These are phyloP conservation scores for Protomyctophum bolini DNA, from an alignment of 2,113 vertebrate species.

Conservation along the genomic window DNA sequence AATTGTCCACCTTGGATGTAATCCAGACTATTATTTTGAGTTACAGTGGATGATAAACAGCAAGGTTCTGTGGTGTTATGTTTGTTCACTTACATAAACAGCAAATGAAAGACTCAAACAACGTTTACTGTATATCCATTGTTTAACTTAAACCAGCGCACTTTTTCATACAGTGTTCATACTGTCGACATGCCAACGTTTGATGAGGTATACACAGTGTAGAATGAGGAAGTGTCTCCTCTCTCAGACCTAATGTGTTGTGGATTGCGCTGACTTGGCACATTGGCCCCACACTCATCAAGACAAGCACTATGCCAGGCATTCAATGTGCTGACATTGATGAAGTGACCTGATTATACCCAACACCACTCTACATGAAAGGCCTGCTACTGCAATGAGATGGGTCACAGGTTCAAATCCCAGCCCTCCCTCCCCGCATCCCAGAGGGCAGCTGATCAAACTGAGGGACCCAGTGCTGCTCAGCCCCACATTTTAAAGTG, in stretches of 20 bases:
- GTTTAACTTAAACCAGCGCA: too few relatives aligned
- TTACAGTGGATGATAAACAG: too few relatives aligned
- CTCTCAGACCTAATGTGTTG: slow-evolving; percentile 37
- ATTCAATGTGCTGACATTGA: slow-evolving; percentile 55
- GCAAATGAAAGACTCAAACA: too few relatives aligned
- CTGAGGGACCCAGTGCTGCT: background rate
- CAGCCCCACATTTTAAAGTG: slow-evolving; percentile 29
- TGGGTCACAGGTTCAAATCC: slow-evolving; percentile 40
- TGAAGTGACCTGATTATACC: slow-evolving; percentile 60
- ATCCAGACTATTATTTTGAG: too few relatives aligned
- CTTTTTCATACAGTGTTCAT: too few relatives aligned
- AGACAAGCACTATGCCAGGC: slow-evolving; percentile 38
- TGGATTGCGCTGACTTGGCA: slow-evolving; percentile 57
- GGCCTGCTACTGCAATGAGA: slow-evolving; percentile 44
- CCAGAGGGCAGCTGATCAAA: slow-evolving; percentile 29
- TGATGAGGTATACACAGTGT: slow-evolving; percentile 44
- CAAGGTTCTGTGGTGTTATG: too few relatives aligned
- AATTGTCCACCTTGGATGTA: too few relatives aligned
- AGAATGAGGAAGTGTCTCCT: slow-evolving; percentile 29
- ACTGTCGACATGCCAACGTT: slow-evolving; percentile 30
- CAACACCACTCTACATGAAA: slow-evolving; percentile 37
- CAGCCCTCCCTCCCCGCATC: background rate
- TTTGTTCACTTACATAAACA: too few relatives aligned
- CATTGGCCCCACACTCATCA: slow-evolving; percentile 46
- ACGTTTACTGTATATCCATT: too few relatives aligned